Conservation (phyloP, 2,888 invertebrate genomes). For the Ferrisia virgata region DNA sequence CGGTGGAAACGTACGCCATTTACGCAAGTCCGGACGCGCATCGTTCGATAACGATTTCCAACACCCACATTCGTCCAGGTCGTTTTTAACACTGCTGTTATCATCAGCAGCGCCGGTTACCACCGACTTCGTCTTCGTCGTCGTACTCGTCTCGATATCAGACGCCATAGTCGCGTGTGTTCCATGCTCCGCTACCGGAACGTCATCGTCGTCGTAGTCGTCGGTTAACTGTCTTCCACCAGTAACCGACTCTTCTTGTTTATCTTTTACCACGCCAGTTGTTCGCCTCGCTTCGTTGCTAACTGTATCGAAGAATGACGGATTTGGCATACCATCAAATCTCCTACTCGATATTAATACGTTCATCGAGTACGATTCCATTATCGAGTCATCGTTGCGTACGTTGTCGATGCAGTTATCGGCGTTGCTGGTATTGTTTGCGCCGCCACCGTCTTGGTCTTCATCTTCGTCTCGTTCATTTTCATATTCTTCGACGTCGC, state of each 20-base stretch:
- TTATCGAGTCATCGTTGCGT: not conserved
- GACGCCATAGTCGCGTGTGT: slow-evolving; percentile 47
- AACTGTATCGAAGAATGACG: not conserved
- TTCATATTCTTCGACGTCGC: not conserved
- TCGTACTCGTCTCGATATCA: slow-evolving; percentile 51
- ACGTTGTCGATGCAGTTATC: not conserved
- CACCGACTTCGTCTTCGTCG: slow-evolving; percentile 50
- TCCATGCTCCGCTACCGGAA: slow-evolving; percentile 48
- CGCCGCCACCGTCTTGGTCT: not conserved
- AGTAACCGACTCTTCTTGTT: slow-evolving; percentile 52
- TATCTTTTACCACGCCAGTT: not conserved
- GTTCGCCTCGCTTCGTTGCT: slow-evolving; percentile 29
- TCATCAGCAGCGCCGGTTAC: slow-evolving; percentile 51
- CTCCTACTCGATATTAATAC: not conserved
- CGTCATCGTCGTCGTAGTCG: slow-evolving; percentile 52
- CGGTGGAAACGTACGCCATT: slow-evolving; percentile 25
- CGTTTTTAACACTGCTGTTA: slow-evolving; percentile 46
- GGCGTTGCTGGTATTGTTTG: not conserved
- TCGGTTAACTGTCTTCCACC: slow-evolving; percentile 52
- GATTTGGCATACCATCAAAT: slow-evolving; percentile 34
- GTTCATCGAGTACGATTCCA: not conserved
- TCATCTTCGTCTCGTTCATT: not conserved
- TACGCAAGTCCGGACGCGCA: slow-evolving; percentile 38
- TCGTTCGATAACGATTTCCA: slow-evolving; percentile 38
- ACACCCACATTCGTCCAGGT: slow-evolving; percentile 47